Evolutionary conservation across 2,797 vertebrate species (phyloP), one percentile per base, ranked within the genome.

Genomic region (Megalops cyprinoides): DNA sequence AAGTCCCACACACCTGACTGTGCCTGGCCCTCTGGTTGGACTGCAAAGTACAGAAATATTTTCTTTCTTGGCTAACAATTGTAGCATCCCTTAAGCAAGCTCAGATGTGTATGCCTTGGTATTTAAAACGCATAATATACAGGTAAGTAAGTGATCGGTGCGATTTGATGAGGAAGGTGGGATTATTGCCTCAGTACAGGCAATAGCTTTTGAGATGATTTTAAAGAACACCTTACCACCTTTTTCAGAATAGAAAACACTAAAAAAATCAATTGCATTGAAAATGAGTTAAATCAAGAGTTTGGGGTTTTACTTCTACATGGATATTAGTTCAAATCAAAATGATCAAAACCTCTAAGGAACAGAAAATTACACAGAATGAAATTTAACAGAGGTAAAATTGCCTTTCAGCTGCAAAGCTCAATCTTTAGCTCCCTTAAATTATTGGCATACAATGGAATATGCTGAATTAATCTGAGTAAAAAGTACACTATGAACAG

Each of bases 381-480:
- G 85, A 79, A 83, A 85, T 88, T 91, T 89, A 91, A 91, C 90
- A 85, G 83, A 86, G 91, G 90, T 87, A 85, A 79, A 88, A 91
- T 90, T 92, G 89, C 89, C 87, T 90, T 91, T 89, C 86, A 88
- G 86, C 88, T 87, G 91, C 90, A 86, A 86, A 84, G 31, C 67
- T 60, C 56, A 39, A 48, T 82, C 76, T 60, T 58, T 42, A 14
- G 51, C 25, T 42, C 23, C 49, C 39, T 69, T 77, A 71, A 81
- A 77, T 69, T 42, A 76, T 23, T 25, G 20, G 25, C 69, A 84
- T 55, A 53, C 75, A 86, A 79, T 82, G 82, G 83, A 87, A 88
- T 28, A 76, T 80, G 69, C 25, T n/a, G 34, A 69, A 78, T 82
- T 76, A 82, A 82, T 78, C 1, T 10, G 74, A 76, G 79, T 42